Percentiles rank a stretch among this genome's conserved stretches.
Evolutionary conservation across 2,797 vertebrate genomes (phyloP).

Genomic region (Sarcophilus harrisii): DNA sequence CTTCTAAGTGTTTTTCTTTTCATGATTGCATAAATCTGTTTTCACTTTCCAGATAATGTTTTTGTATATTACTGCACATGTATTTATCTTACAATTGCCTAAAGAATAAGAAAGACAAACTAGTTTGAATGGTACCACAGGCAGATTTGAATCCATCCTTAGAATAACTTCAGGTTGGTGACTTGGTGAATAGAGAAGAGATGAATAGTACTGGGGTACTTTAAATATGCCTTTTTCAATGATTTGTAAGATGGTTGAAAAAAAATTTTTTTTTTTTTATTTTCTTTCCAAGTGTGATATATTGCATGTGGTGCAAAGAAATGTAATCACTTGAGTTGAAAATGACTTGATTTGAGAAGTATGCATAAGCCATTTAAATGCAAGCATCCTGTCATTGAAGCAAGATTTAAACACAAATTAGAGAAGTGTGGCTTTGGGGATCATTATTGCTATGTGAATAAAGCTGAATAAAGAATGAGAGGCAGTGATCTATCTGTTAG

Average conservation of each 20-base stretch:
- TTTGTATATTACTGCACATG: neutral
- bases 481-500: constrained; percentile 47
- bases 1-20: constrained; percentile 11
- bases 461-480: constrained; percentile 61
- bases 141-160: constrained; percentile 30
- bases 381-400: constrained; percentile 58
- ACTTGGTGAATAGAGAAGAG: constrained; percentile 44
- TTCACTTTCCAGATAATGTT: constrained; percentile 37
- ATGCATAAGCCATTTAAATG: constrained; percentile 63
- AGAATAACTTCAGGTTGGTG: constrained; percentile 20
- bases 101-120: constrained; percentile 20
- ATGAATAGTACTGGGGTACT: neutral
- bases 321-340: constrained; percentile 55
- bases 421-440: constrained; percentile 55
- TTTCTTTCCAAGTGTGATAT: constrained; percentile 55
- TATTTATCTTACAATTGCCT: constrained; percentile 30
- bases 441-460: constrained; percentile 64
- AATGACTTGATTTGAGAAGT: constrained; percentile 62
- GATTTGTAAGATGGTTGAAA: constrained; percentile 48
- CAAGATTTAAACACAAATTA: constrained; percentile 71
- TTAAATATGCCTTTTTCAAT: constrained; percentile 20
- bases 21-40: neutral
- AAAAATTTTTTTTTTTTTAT: constrained; percentile 37
- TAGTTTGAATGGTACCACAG: neutral
- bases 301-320: constrained; percentile 32